Conservation (phyloP, 2,888 invertebrate species). For the Bombylius major region DNA sequence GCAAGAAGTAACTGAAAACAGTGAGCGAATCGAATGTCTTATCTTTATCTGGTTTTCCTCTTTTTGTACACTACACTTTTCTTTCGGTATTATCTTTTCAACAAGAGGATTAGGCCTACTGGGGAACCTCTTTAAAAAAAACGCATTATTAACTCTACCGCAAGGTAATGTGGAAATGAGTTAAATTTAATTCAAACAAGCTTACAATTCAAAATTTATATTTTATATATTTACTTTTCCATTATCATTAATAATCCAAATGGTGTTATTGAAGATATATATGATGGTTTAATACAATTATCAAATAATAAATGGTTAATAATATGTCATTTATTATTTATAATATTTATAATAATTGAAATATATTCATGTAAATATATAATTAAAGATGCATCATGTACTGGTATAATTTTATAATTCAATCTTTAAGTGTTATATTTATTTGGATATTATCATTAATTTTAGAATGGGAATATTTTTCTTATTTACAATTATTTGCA, state of each 20-base stretch:
- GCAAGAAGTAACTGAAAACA: no score
- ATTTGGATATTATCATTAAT: constrained; percentile 74
- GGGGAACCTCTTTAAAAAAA: no score
- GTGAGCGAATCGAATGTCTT: no score
- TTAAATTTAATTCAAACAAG: no score
- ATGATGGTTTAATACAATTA: constrained; percentile 77
- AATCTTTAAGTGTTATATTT: constrained; percentile 77
- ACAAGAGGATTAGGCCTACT: no score
- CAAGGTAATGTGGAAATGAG: no score
- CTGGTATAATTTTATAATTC: constrained; percentile 81
- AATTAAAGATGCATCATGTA: constrained; percentile 86
- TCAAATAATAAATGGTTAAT: constrained; percentile 45
- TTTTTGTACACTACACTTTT: no score
- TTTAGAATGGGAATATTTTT: constrained; percentile 67
- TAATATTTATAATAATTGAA: constrained; percentile 83
- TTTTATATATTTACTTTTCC: no score
- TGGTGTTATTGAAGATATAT: constrained; percentile 67
- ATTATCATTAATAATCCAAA: constrained; percentile 59
- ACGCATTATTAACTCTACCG: no score
- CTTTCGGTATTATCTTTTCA: no score
- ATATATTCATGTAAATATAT: constrained; percentile 86
- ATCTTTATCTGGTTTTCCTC: no score
- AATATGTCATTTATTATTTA: constrained; percentile 51
- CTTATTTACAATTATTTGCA: constrained; percentile 65
- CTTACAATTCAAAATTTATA: no score